Percentiles rank a stretch among this genome's conserved stretches.
These are phyloP conservation scores for Buceros bicornis DNA, from an alignment of 2,797 vertebrate genomes.

Conservation along the genomic window DNA sequence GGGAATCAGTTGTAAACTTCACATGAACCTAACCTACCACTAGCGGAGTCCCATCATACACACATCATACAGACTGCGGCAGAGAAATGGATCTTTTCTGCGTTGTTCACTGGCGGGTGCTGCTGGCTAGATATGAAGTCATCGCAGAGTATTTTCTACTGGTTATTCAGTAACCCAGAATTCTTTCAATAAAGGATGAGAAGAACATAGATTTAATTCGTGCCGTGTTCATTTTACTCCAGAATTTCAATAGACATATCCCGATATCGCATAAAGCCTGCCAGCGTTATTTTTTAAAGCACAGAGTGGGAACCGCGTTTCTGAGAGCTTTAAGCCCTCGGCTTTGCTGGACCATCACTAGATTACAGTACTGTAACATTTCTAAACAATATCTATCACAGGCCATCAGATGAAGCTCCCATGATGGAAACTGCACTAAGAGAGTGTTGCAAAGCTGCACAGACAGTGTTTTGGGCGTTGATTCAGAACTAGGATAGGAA, in stretches of 20 bases:
- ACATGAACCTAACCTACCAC: not conserved
- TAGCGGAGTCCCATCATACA: not conserved
- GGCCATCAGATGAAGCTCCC: not conserved
- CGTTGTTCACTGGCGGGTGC: not conserved
- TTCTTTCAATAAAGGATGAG: not conserved
- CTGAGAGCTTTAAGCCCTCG: not conserved
- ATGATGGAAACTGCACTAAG: not conserved
- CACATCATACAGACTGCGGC: not conserved
- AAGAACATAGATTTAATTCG: not conserved
- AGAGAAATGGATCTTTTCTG: not conserved
- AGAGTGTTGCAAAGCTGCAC: not conserved
- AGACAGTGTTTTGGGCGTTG: not conserved
- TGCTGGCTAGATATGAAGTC: not conserved
- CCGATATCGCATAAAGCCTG: not conserved
- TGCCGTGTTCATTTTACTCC: not conserved
- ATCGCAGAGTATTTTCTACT: not conserved
- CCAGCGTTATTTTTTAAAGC: not conserved
- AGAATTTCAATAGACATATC: not conserved
- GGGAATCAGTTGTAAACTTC: not conserved
- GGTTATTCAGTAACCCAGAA: not conserved
- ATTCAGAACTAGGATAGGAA: not conserved
- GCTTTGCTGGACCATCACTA: not conserved
- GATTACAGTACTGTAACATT: not conserved
- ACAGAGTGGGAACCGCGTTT: not conserved
- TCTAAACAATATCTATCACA: not conserved